A percentile compares a stretch with the other conserved stretches of the same genome.
Conservation (phyloP, 2,113 vertebrate genomes). For the Apodemus speciosus region DNA sequence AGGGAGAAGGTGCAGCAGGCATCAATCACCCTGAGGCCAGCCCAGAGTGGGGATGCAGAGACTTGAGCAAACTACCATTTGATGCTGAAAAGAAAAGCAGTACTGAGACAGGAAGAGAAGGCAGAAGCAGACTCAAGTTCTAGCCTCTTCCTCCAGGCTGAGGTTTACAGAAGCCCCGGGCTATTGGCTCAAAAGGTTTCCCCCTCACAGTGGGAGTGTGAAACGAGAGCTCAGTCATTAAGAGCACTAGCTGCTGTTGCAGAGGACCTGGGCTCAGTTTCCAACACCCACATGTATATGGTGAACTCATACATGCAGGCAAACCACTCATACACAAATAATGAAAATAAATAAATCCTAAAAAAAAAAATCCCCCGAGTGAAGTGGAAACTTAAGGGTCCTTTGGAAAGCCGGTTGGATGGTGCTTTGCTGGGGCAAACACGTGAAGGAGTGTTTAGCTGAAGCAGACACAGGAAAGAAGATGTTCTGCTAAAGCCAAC, state of each 20-base stretch:
- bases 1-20: not conserved
- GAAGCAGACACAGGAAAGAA: too few species aligned
- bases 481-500: too few species aligned
- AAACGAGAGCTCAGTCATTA: not conserved
- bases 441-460: too few species aligned
- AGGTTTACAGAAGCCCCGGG: too few species aligned
- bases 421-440: too few species aligned
- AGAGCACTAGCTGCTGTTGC: not conserved
- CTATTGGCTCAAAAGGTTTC: accelerated
- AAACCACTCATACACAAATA: not conserved
- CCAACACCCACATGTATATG: not conserved
- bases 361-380: too few species aligned
- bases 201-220: too few species aligned
- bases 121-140: not conserved
- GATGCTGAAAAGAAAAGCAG: too few species aligned
- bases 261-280: not conserved
- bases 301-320: not conserved
- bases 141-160: not conserved
- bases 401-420: too few species aligned
- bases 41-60: not conserved
- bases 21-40: not conserved
- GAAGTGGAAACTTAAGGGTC: too few species aligned
- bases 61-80: not conserved
- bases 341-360: not conserved
- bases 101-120: not conserved